These are phyloP conservation scores for Drosophila kanekoi DNA, from an alignment of 2,888 invertebrate species.

Conservation along the genomic window DNA sequence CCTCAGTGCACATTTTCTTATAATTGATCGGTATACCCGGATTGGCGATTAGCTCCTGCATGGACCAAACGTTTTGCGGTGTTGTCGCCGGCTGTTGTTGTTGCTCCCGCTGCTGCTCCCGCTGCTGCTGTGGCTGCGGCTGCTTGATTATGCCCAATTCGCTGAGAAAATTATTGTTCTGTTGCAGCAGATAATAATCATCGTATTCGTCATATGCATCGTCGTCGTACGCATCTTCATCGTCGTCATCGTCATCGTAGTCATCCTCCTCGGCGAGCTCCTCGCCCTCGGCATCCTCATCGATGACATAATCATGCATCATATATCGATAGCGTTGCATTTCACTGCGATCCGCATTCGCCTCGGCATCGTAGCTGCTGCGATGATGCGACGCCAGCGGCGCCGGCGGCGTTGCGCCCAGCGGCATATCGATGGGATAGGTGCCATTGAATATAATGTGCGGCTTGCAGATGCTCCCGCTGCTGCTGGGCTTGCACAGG, in stretches of 20 bases:
- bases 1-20: constrained; percentile 84
- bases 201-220: constrained; percentile 58
- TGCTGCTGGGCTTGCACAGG: constrained; percentile 35
- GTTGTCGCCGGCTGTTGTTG: constrained; percentile 25
- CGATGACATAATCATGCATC: constrained; percentile 69
- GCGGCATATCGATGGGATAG: constrained; percentile 93
- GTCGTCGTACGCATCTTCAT: constrained; percentile 55
- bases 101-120: constrained; percentile 11
- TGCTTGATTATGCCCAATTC: constrained; percentile 63
- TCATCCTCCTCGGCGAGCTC: constrained; percentile 64
- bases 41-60: constrained; percentile 84
- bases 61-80: constrained; percentile 83
- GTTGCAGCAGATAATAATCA: constrained; percentile 56
- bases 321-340: constrained; percentile 65
- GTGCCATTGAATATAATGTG: constrained; percentile 92
- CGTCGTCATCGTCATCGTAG: constrained; percentile 56
- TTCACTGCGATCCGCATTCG: constrained; percentile 71
- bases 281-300: constrained; percentile 74
- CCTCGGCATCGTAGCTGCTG: constrained; percentile 78
- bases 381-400: constrained; percentile 38
- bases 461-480: constrained; percentile 24
- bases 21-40: constrained; percentile 84
- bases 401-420: constrained; percentile 49
- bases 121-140: constrained; percentile 15
- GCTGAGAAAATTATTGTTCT: constrained; percentile 48